Conservation (phyloP, 2,888 invertebrate species). For the Epirrita christyi region DNA sequence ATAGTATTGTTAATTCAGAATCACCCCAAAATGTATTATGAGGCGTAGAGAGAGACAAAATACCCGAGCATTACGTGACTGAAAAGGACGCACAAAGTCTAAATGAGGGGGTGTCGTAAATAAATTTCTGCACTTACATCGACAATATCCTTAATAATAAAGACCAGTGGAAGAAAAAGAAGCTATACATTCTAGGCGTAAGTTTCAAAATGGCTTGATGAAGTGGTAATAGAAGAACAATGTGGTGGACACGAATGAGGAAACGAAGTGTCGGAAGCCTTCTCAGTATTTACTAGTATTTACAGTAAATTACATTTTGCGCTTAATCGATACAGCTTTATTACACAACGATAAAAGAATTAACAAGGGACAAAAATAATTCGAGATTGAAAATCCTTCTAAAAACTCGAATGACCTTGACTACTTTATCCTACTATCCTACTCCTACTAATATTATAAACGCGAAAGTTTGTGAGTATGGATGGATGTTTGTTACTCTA, state of each 20-base stretch:
- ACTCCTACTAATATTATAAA: no score
- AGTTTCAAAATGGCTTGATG: slow-evolving; percentile 43
- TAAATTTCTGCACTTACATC: slow-evolving; percentile 68
- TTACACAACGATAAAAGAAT: slow-evolving; percentile 1
- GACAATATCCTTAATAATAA: slow-evolving; percentile 63
- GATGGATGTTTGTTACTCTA: no score
- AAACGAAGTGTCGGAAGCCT: slow-evolving; percentile 68
- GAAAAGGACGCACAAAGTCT: slow-evolving; percentile 61
- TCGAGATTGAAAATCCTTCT: background rate
- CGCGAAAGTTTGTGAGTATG: no score
- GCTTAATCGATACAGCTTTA: slow-evolving; percentile 42
- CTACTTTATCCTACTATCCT: no score
- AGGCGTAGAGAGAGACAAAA: slow-evolving; percentile 56
- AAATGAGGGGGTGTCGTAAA: slow-evolving; percentile 78
- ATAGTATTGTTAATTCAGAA: slow-evolving; percentile 73
- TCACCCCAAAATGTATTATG: slow-evolving; percentile 73
- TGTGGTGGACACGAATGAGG: slow-evolving; percentile 61
- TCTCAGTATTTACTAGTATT: slow-evolving; percentile 67
- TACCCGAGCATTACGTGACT: slow-evolving; percentile 40
- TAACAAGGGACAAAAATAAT: background rate
- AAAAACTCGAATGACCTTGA: no score
- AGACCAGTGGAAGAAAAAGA: slow-evolving; percentile 36
- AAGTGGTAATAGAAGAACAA: slow-evolving; percentile 52
- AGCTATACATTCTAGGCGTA: slow-evolving; percentile 36
- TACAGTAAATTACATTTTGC: slow-evolving; percentile 61